phyloP scores from a whole-genome alignment of 2,797 vertebrate species.

The Pseudotriccus pelzelni region DNA sequence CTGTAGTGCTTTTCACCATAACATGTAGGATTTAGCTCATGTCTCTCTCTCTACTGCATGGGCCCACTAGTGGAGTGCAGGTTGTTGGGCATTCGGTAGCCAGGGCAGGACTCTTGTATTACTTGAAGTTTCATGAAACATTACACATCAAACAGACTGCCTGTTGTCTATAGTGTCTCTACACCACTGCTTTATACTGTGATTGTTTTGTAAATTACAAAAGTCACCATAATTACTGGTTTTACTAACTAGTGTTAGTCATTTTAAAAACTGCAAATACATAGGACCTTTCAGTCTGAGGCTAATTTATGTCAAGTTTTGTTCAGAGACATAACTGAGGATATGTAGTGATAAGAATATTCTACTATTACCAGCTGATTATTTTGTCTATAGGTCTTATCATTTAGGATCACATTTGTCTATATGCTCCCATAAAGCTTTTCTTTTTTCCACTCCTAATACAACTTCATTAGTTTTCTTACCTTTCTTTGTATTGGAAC shows the following conservation, averaged over 20 bases:
- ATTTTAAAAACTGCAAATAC: background rate
- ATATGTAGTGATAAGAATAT: background rate
- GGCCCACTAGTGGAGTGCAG: background rate
- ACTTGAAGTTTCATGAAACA: background rate
- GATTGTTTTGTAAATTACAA: background rate
- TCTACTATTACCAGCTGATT: background rate
- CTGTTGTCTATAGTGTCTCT: background rate
- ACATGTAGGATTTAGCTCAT: background rate
- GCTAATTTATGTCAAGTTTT: background rate
- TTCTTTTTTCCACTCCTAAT: background rate
- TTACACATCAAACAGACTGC: background rate
- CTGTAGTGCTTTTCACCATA: background rate
- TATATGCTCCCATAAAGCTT: background rate
- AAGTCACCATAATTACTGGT: background rate
- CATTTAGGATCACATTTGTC: background rate
- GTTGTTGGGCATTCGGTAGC: background rate
- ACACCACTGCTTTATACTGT: background rate
- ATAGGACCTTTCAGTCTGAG: background rate
- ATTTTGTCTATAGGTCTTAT: background rate
- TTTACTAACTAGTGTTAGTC: background rate
- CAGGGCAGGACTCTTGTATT: background rate
- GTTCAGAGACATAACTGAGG: background rate
- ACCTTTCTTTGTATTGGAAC: background rate
- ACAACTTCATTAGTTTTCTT: background rate
- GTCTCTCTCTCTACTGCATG: background rate